Evolutionary conservation across 2,797 vertebrate species (phyloP).

Genomic region (Lagocephalus sceleratus): DNA sequence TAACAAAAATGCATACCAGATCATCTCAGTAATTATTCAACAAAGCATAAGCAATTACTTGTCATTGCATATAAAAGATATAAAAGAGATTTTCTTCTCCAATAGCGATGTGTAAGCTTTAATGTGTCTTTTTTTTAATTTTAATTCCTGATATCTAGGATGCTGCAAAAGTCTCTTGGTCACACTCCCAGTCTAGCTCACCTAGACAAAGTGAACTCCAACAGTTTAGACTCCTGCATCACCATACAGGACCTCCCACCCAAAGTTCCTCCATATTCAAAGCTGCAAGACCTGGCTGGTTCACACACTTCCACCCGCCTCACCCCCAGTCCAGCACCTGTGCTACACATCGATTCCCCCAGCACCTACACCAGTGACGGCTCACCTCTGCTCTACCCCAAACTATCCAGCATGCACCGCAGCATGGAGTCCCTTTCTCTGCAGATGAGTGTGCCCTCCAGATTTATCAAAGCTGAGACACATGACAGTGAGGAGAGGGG

Average conservation of each 20-base stretch:
- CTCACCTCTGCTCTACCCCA: slow-evolving; percentile 87
- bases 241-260: slow-evolving; percentile 80
- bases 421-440: slow-evolving; percentile 97
- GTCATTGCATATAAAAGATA: too few species aligned
- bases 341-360: slow-evolving; percentile 93
- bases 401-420: slow-evolving; percentile 89
- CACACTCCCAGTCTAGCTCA: slow-evolving; percentile 91
- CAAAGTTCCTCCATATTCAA: slow-evolving; percentile 81
- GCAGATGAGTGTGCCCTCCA: slow-evolving; percentile 87
- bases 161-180: slow-evolving; percentile 87
- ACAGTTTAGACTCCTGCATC: slow-evolving; percentile 90
- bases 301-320: slow-evolving; percentile 78
- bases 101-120: too few species aligned
- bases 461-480: slow-evolving; percentile 47
- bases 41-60: too few species aligned
- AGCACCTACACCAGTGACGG: slow-evolving; percentile 87
- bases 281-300: slow-evolving; percentile 82
- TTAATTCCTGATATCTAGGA: slow-evolving; percentile 52
- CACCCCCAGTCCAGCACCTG: slow-evolving; percentile 92
- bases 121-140: not conserved
- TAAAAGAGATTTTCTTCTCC: too few species aligned
- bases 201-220: slow-evolving; percentile 94
- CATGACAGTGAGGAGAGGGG: slow-evolving; percentile 69
- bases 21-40: too few species aligned
- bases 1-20: not conserved